These are phyloP conservation scores for Laspeyria flexula DNA, from an alignment of 2,888 invertebrate genomes.

Conservation along the genomic window DNA sequence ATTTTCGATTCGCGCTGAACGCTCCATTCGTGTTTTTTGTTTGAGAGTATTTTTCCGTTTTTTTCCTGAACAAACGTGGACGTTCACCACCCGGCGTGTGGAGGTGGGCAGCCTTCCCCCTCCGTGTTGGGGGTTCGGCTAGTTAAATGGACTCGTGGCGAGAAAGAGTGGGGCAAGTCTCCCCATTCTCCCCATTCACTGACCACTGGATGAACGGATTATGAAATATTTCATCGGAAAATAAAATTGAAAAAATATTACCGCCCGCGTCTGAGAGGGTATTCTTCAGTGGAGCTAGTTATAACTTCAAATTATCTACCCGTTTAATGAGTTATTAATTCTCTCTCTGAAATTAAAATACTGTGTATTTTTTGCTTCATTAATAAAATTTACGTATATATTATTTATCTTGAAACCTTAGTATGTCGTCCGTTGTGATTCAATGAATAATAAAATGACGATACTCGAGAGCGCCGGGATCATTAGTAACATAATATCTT, in stretches of 20 bases:
- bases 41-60: constrained; percentile 66
- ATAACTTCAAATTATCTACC: constrained; percentile 44
- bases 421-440: too few species aligned
- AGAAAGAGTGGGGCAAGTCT: constrained; percentile 56
- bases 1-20: constrained; percentile 77
- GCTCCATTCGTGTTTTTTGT: constrained; percentile 70
- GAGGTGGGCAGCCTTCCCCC: too few species aligned
- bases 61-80: constrained; percentile 72
- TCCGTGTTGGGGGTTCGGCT: constrained; percentile 37
- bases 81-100: constrained; percentile 50
- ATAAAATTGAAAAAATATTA: constrained; percentile 60
- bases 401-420: too few species aligned
- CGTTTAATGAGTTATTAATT: constrained; percentile 30
- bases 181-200: constrained; percentile 43
- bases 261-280: constrained; percentile 36
- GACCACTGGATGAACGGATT: constrained; percentile 78
- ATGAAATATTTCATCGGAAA: constrained; percentile 76
- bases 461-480: not conserved
- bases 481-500: not conserved
- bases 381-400: not conserved
- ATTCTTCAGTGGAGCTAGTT: constrained; percentile 44
- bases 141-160: constrained; percentile 68
- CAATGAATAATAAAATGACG: not conserved
- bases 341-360: constrained; percentile 17
- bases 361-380: constrained; percentile 5